phyloP scores from a whole-genome alignment of 2,888 invertebrate genomes.

The Parnassius glacialis region DNA sequence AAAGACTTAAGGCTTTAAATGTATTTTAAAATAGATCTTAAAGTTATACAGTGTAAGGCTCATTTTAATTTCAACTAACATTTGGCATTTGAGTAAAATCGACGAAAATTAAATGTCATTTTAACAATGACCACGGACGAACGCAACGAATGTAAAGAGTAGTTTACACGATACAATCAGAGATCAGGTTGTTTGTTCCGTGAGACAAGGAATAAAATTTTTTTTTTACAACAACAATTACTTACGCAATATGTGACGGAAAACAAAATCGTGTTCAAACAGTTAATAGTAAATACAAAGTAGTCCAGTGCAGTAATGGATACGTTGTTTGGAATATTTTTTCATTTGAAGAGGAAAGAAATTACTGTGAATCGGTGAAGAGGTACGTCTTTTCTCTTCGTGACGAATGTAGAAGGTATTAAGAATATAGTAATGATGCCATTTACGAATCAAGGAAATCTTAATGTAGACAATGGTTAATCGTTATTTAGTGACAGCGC shows the following conservation, averaged over 20 bases:
- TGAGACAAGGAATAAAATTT: conserved; percentile 64
- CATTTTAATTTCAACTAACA: conserved; percentile 29
- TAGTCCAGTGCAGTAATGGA: background rate
- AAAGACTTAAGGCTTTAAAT: conserved; percentile 36
- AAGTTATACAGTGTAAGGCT: conserved; percentile 27
- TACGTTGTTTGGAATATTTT: background rate
- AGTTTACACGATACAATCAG: conserved; percentile 71
- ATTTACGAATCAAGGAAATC: conserved; percentile 41
- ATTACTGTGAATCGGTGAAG: conserved; percentile 24
- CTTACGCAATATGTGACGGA: conserved; percentile 58
- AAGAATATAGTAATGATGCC: conserved; percentile 4
- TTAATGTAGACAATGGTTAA: conserved; percentile 45
- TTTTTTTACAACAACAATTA: conserved; percentile 71
- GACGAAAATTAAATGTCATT: conserved; percentile 67
- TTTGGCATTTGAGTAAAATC: conserved; percentile 43
- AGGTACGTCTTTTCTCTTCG: background rate
- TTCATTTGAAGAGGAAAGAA: conserved; percentile 36
- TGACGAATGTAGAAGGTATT: background rate
- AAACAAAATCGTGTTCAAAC: conserved; percentile 29
- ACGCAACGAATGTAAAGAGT: conserved; percentile 65
- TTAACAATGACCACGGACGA: conserved; percentile 58
- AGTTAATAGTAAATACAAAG: background rate
- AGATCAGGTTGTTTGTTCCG: conserved; percentile 47
- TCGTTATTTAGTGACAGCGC: conserved; percentile 54
- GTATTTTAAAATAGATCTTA: conserved; percentile 27